A percentile compares a stretch with the other conserved stretches of the same genome.
phyloP scores from a whole-genome alignment of 2,888 invertebrate genomes.

The Euspilapteryx auroguttella region DNA sequence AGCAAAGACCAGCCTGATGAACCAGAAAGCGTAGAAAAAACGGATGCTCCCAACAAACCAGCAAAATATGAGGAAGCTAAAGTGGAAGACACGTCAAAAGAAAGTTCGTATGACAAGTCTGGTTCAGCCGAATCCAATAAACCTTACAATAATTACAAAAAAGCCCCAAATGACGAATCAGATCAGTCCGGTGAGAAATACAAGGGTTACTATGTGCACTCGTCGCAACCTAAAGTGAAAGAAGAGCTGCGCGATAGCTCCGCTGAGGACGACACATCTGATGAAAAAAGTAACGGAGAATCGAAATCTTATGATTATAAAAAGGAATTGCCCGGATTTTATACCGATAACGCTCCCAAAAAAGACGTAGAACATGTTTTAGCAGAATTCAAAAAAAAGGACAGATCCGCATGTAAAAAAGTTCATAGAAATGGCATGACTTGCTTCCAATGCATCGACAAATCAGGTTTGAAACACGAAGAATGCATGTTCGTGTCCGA shows the following conservation, averaged over 20 bases:
- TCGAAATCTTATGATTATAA: constrained; percentile 46
- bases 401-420: constrained; percentile 72
- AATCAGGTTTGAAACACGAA: constrained; percentile 71
- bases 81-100: constrained; percentile 9
- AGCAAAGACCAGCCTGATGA: constrained; percentile 61
- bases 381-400: constrained; percentile 73
- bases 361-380: constrained; percentile 71
- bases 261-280: constrained; percentile 30
- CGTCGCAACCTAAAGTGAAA: constrained; percentile 33
- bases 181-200: constrained; percentile 27
- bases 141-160: constrained; percentile 21
- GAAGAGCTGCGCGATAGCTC: constrained; percentile 30
- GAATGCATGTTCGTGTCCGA: constrained; percentile 79
- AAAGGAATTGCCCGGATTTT: constrained; percentile 45
- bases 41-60: constrained; percentile 25
- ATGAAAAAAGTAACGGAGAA: constrained; percentile 26
- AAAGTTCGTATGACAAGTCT: no score
- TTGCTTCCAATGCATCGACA: constrained; percentile 72
- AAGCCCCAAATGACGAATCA: constrained; percentile 18
- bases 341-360: constrained; percentile 57
- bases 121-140: constrained; percentile 20
- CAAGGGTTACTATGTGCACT: constrained; percentile 38
- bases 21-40: constrained; percentile 35
- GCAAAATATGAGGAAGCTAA: constrained; percentile 29
- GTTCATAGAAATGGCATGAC: constrained; percentile 75